Evolutionary conservation across 30 jellyfish, hydroid and myxozoan genomes (phyloP), one percentile per base, ranked within the genome.

Genomic region (Hydractinia echinata): DNA sequence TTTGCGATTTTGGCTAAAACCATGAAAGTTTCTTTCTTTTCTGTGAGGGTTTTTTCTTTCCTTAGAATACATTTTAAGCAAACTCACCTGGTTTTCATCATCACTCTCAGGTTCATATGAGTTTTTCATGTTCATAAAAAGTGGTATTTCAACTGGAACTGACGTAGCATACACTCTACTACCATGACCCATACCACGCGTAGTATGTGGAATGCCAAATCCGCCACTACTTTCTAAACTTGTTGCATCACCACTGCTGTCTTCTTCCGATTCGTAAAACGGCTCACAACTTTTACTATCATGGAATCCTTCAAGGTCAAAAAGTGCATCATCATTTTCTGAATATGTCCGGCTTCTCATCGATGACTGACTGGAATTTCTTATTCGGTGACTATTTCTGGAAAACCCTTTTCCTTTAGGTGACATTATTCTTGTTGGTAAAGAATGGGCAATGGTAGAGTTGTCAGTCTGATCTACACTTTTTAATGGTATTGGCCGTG

Each of bases 181-280:
- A 74, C 90, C 88, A 54, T 79, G 64, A 4, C 88, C 83, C 73
- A 51, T 60, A 52, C 95, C 95, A 44, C 95, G 95, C 54, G 61
- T 72, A 4, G 86, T 53, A 15, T 14, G 9, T 7, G 94, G 88
- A 14, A 58, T 49, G 4, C 61, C 61, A 67, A 20, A 93, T 14
- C 96, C 99, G 39, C 98, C 99, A 71, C 99, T 93, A 83, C 94
- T 84, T 58, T 88, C 99, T 5, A 93, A 83, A 68, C 99, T 93
- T 54, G 87, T 88, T 5, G 99, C 85, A 55, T 93, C 99, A 6
- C 99, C 96, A 81, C 99, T 87, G 64, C 96, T 88, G 55, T 93
- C 99, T 48, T 93, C 99, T 55, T 93, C 99, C 0, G 99, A 93
- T 69, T 93, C 99, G 73, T 81, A 87, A 64, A 93, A 93, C 55